These are phyloP conservation scores for Harlomillsia oculata DNA, from an alignment of 1,140 invertebrate species.

Conservation along the genomic window DNA sequence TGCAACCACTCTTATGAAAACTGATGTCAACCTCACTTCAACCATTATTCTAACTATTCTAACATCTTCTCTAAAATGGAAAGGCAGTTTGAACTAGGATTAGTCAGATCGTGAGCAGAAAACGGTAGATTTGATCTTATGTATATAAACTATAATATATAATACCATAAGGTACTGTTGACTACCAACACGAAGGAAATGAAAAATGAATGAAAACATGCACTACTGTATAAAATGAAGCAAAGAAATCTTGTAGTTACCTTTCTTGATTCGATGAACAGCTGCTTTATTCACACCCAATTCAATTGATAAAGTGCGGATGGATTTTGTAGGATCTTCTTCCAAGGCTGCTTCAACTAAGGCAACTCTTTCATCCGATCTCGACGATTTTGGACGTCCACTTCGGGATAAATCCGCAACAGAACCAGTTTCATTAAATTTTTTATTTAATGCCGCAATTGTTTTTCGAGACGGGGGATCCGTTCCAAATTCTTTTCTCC, in stretches of 20 bases:
- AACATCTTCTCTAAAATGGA: no score
- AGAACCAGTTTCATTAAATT: slow-evolving; percentile 32
- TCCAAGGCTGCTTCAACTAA: slow-evolving; percentile 16
- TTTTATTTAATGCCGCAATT: slow-evolving; percentile 27
- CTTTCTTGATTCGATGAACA: slow-evolving; percentile 30
- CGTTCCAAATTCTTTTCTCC: slow-evolving; percentile 28
- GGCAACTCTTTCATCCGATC: slow-evolving; percentile 22
- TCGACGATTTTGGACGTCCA: slow-evolving; percentile 29
- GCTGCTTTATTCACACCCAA: slow-evolving; percentile 32
- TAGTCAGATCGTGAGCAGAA: no score
- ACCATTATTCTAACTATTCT: no score
- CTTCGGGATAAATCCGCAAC: slow-evolving; percentile 27
- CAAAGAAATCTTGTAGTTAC: neutral
- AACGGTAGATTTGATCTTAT: neutral
- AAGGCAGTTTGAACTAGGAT: no score
- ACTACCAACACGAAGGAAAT: no score
- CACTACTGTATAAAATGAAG: neutral
- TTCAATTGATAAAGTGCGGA: slow-evolving; percentile 24
- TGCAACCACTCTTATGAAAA: no score
- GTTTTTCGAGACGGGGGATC: slow-evolving; percentile 33
- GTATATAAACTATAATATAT: neutral
- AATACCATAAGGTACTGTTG: no score
- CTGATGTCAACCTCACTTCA: no score
- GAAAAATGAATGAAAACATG: neutral
- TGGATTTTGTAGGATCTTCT: slow-evolving; percentile 29